Evolutionary conservation across 2,113 vertebrate species (phyloP).

Genomic region (Nothobranchius kuhntae): DNA sequence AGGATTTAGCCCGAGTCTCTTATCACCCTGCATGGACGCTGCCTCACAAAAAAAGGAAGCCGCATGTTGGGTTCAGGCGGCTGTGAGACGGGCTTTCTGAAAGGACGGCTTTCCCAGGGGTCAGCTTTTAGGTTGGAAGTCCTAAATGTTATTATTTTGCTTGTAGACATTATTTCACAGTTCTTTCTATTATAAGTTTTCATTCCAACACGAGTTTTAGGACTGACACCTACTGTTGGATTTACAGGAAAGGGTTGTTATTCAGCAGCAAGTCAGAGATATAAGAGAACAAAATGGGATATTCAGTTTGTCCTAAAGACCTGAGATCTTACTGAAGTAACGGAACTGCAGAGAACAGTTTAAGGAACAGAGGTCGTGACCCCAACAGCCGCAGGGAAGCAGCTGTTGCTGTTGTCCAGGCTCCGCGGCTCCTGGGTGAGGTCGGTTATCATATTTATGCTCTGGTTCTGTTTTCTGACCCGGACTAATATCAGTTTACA

Average conservation of each 20-base stretch:
- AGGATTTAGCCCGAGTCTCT: constrained; percentile 11
- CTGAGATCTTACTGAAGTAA: too few species aligned
- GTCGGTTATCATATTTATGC: too few species aligned
- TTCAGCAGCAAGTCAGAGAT: too few species aligned
- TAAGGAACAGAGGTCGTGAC: too few species aligned
- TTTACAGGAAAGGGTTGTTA: background rate
- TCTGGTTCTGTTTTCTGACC: too few species aligned
- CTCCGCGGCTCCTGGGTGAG: too few species aligned
- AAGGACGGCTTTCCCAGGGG: background rate
- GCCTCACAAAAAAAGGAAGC: constrained; percentile 14
- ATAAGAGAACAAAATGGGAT: too few species aligned
- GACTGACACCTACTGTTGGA: background rate
- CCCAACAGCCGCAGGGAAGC: too few species aligned
- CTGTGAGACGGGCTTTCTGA: constrained; percentile 12
- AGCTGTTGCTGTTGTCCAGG: too few species aligned
- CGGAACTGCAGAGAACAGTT: too few species aligned
- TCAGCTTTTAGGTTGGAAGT: background rate
- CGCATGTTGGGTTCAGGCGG: constrained; percentile 1
- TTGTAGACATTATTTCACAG: background rate
- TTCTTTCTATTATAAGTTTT: background rate
- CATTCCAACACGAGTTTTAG: background rate
- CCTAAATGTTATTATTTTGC: constrained; percentile 9
- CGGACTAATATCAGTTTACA: too few species aligned
- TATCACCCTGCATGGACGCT: constrained; percentile 2
- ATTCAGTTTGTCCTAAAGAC: too few species aligned